phyloP scores from a whole-genome alignment of 2,113 vertebrate genomes.

The Gallinago jamesoni region DNA sequence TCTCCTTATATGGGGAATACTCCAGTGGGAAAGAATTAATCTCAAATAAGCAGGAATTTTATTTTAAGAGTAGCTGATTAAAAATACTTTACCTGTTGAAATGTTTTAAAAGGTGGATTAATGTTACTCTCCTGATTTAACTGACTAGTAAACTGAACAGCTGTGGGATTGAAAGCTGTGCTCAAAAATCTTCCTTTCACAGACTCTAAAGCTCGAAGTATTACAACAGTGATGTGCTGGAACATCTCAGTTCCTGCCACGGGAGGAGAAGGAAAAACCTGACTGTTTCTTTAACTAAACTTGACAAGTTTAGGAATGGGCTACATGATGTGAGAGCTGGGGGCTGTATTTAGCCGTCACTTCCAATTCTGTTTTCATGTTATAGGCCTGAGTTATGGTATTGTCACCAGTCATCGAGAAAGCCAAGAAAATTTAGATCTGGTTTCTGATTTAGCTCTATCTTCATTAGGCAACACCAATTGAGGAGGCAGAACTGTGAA shows the following conservation, averaged over 20 bases:
- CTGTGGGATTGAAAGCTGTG: neutral
- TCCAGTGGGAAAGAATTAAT: neutral
- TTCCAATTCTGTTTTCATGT: neutral
- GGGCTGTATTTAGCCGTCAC: rapidly evolving
- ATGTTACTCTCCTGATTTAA: neutral
- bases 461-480: neutral
- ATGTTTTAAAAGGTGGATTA: neutral
- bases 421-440: neutral
- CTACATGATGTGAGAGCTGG: neutral
- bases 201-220: neutral
- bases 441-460: neutral
- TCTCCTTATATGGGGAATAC: neutral
- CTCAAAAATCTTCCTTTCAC: neutral
- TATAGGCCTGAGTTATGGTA: neutral
- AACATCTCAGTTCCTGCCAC: rapidly evolving
- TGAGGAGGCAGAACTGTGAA: neutral
- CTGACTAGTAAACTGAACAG: neutral
- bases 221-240: neutral
- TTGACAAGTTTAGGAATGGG: neutral
- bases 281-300: neutral
- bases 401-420: neutral
- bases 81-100: neutral
- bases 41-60: neutral
- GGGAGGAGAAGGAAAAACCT: neutral
- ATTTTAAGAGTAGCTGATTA: neutral